phyloP scores from a whole-genome alignment of 2,113 vertebrate genomes.

The Eptesicus fuscus region DNA sequence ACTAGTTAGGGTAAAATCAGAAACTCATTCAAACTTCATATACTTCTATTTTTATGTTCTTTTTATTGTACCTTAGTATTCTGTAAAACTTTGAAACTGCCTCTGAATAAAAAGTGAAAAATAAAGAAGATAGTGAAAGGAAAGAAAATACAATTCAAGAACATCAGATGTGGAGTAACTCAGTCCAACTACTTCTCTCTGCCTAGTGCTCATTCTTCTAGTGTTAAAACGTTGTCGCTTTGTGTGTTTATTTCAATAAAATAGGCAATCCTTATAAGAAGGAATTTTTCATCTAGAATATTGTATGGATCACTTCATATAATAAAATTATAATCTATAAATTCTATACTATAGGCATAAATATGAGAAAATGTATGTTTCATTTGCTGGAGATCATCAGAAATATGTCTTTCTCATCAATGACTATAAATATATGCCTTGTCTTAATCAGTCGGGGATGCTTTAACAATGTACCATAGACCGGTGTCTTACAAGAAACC shows the following conservation, averaged over 20 bases:
- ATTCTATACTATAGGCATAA: neutral
- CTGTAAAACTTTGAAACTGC: neutral
- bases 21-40: neutral
- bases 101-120: neutral
- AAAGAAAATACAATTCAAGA: neutral
- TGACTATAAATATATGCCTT: neutral
- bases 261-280: neutral
- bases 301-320: neutral
- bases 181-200: no score
- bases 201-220: neutral
- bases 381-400: neutral
- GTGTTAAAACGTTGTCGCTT: neutral
- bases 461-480: neutral
- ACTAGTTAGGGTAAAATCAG: neutral
- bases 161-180: neutral
- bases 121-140: neutral
- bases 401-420: neutral
- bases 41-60: neutral
- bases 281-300: neutral
- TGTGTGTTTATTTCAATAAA: neutral
- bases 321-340: neutral
- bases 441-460: neutral
- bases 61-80: neutral
- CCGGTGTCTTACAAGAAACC: neutral
- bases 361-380: neutral